These are phyloP conservation scores for Octomys mimax DNA, from an alignment of 2,797 vertebrate genomes.

Conservation along the genomic window DNA sequence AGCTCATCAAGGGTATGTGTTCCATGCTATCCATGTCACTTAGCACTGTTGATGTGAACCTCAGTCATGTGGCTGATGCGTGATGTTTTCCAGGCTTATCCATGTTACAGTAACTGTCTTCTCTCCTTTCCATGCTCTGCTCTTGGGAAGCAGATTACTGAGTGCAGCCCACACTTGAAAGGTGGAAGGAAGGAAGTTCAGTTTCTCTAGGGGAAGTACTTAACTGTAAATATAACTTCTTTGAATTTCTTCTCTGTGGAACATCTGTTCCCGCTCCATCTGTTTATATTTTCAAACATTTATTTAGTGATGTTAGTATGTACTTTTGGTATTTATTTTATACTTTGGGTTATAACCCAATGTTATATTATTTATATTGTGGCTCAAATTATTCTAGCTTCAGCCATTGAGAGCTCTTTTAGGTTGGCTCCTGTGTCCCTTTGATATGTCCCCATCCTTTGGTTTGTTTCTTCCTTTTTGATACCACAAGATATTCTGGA, in stretches of 20 bases:
- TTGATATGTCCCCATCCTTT: background rate
- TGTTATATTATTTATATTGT: background rate
- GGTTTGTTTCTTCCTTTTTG: background rate
- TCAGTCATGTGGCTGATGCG: background rate
- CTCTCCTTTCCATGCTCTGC: background rate
- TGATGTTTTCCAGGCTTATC: background rate
- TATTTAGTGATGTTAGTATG: background rate
- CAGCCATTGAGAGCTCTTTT: background rate
- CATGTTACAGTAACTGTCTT: background rate
- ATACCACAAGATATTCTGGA: background rate
- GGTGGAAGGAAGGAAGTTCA: background rate
- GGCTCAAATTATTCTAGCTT: background rate
- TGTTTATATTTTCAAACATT: conserved; percentile 1
- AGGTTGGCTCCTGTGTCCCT: background rate
- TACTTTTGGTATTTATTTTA: background rate
- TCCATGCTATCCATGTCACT: background rate
- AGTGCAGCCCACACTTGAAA: background rate
- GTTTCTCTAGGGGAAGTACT: background rate
- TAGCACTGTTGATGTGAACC: background rate
- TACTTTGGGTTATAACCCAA: background rate
- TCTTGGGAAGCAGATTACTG: background rate
- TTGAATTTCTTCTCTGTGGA: conserved; percentile 2
- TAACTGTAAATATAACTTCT: background rate
- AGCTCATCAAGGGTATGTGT: background rate
- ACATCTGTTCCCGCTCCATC: background rate